Evolutionary conservation across 1,140 invertebrate species (phyloP), one percentile per base, ranked within the genome.

Genomic region (Pogonus chalceus): DNA sequence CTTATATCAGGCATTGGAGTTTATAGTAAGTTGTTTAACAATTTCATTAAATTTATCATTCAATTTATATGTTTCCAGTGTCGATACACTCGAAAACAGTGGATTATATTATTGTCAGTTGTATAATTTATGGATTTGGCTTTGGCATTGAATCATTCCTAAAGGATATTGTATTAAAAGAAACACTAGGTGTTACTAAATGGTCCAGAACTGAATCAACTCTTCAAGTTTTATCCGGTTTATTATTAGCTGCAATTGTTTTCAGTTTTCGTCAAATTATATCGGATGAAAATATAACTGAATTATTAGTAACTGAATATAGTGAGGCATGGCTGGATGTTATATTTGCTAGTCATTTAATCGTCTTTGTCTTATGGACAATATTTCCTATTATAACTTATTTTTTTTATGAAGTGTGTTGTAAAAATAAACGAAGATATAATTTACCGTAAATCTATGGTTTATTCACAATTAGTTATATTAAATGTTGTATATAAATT

Each of bases 11-110:
- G 69, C 10, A 56, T 59, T 49, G 69, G 69, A 35, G 67, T 68
- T 60, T 72, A 71, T 64, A 61, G 73, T 75, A 68, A 60, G 66
- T 63, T 2, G 51, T 31, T 7, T 50, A 48, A 35, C n/a, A 21
- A 23, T 3, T 49, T 20, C 21, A 23, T 49, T 49, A 49, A 23
- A 49, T 31, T 12, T 51, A 51, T 9, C 23, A 24, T 37, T n/a
- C 24, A 14, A 35, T 37, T 37, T 48, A 49, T 53, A 31, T 37
- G 7, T 14, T 61, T 61, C 53, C 35, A 62, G 60, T 56, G 37
- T 10, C 58, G n/a, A 53, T 58, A 55, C 49, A 56, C 12, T 49
- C 51, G 2, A 51, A 23, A 35, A 14, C 23, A 16, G 39, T 51
- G 20, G 18, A 53, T 23, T 46, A 51, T 46, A n/a, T 21, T 56